phyloP scores from a whole-genome alignment of 2,113 vertebrate species.

The Cryptotis parvus region DNA sequence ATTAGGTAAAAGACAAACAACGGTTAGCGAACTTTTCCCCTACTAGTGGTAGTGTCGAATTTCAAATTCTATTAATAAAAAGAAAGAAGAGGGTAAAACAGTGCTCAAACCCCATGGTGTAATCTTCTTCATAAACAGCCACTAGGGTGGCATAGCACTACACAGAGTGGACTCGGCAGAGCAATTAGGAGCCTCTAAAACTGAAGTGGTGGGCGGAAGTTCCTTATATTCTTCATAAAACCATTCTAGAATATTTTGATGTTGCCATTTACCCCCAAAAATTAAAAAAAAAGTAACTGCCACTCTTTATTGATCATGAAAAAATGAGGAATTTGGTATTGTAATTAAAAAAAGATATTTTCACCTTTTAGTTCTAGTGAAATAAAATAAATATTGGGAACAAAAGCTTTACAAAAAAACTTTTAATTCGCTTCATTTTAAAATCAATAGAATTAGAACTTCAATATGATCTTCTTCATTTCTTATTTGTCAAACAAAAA shows the following conservation, averaged over 20 bases:
- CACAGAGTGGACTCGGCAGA: background rate
- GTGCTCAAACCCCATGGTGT: background rate
- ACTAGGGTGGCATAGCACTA: constrained; percentile 79
- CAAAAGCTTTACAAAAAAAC: background rate
- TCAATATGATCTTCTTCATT: background rate
- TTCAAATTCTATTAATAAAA: constrained; percentile 43
- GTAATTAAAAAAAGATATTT: constrained; percentile 52
- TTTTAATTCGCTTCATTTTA: constrained; percentile 1
- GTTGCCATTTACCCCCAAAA: background rate
- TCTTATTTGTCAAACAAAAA: constrained; percentile 9
- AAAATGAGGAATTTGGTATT: background rate
- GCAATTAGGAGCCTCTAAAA: background rate
- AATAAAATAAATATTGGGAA: background rate
- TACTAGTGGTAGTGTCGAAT: background rate
- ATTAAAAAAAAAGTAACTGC: background rate
- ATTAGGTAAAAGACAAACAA: background rate
- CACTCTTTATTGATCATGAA: no score
- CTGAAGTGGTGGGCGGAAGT: background rate
- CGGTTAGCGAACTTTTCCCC: background rate
- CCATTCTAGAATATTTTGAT: background rate
- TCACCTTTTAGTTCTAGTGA: background rate
- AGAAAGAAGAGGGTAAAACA: background rate
- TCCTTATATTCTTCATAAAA: constrained; percentile 38
- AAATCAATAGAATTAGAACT: constrained; percentile 6
- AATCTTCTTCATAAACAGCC: constrained; percentile 35